phyloP scores from a whole-genome alignment of 1,140 invertebrate species.

The Alviniconcha marisindica region DNA sequence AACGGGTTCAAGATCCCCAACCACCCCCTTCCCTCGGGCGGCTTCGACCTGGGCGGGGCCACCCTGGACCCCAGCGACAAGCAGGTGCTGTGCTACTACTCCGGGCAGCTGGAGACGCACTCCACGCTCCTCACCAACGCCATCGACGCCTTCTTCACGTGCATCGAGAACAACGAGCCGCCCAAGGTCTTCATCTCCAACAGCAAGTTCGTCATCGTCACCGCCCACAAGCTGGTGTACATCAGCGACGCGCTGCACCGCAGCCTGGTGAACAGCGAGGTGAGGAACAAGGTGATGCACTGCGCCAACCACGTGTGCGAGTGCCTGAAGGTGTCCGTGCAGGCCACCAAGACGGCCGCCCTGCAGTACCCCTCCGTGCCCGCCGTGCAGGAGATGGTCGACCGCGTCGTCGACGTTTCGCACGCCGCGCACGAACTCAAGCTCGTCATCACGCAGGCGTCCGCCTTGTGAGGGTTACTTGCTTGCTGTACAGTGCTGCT shows the following conservation, averaged over 20 bases:
- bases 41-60: conserved; percentile 28
- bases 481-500: no score
- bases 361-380: conserved; percentile 92
- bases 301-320: conserved; percentile 91
- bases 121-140: conserved; percentile 89
- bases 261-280: conserved; percentile 82
- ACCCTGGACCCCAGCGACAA: conserved; percentile 82
- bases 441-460: conserved; percentile 78
- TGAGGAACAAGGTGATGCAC: conserved; percentile 85
- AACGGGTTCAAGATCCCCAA: conserved; percentile 29
- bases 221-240: conserved; percentile 93
- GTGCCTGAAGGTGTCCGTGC: conserved; percentile 88
- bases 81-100: conserved; percentile 90
- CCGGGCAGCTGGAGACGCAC: conserved; percentile 88
- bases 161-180: conserved; percentile 93
- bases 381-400: conserved; percentile 95
- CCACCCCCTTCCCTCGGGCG: background rate
- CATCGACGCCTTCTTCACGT: conserved; percentile 93
- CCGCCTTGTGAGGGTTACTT: conserved; percentile 38
- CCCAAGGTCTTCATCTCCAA: conserved; percentile 95
- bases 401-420: conserved; percentile 89
- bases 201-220: conserved; percentile 94
- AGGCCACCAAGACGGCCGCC: conserved; percentile 92
- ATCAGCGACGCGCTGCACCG: conserved; percentile 94
- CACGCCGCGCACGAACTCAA: conserved; percentile 87